phyloP scores from a whole-genome alignment of 2,113 vertebrate species.

The Gymnorhina tibicen region DNA sequence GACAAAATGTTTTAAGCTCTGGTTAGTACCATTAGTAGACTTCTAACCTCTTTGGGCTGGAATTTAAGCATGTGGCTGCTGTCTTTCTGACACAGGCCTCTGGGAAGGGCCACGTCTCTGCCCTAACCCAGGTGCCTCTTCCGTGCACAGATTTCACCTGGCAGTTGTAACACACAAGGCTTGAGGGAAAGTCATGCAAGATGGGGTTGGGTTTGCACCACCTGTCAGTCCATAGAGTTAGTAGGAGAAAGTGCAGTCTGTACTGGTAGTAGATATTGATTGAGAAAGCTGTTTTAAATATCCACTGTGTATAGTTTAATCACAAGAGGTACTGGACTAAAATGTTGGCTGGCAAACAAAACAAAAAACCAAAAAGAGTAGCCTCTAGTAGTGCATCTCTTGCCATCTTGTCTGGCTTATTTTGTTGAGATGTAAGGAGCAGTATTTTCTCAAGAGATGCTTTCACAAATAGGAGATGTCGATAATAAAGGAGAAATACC shows the following conservation, averaged over 20 bases:
- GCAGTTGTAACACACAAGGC: background rate
- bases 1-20: background rate
- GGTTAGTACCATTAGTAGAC: background rate
- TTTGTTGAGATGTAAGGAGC: background rate
- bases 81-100: background rate
- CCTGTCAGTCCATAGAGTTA: background rate
- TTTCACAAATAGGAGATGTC: background rate
- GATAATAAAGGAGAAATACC: background rate
- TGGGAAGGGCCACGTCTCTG: background rate
- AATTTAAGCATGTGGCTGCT: background rate
- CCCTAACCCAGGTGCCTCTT: background rate
- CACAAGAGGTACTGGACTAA: background rate
- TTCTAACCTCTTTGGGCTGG: background rate
- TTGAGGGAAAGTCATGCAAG: background rate
- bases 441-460: background rate
- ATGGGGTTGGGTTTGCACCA: background rate
- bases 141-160: background rate
- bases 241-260: background rate
- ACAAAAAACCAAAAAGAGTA: background rate
- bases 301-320: background rate
- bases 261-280: background rate
- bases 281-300: background rate
- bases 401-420: background rate
- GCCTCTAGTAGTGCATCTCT: background rate
- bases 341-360: background rate